Evolutionary conservation across 2,888 invertebrate species (phyloP).

Genomic region (Mesodorylaimus sp.): DNA sequence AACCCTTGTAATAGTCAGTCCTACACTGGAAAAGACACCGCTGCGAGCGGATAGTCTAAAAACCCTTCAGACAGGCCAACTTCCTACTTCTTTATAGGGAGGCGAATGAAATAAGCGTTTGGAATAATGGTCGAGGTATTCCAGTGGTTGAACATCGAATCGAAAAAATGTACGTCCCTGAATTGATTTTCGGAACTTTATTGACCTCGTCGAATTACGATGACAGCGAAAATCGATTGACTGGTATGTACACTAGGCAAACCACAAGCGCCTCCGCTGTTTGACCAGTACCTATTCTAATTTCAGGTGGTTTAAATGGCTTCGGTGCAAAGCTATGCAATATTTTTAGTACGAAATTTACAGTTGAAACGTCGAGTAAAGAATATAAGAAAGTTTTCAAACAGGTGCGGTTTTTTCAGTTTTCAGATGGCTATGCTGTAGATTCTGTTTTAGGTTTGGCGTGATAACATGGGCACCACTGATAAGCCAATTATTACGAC

Average conservation of each 20-base stretch:
- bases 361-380: slow-evolving; percentile 73
- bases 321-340: slow-evolving; percentile 98
- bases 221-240: slow-evolving; percentile 84
- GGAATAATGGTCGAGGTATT: slow-evolving; percentile 93
- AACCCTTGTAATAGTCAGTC: no score
- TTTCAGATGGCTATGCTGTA: not conserved
- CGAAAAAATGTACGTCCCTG: slow-evolving; percentile 96
- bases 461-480: slow-evolving; percentile 78
- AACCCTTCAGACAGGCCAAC: no score
- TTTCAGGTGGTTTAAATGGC: slow-evolving; percentile 66
- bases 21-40: no score
- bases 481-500: slow-evolving; percentile 55
- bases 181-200: slow-evolving; percentile 96
- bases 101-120: slow-evolving; percentile 69
- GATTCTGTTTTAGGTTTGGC: slow-evolving; percentile 68
- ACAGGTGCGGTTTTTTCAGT: slow-evolving; percentile 44
- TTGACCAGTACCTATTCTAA: no score
- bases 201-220: slow-evolving; percentile 97
- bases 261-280: no score
- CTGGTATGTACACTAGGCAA: slow-evolving; percentile 38
- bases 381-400: slow-evolving; percentile 70
- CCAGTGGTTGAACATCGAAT: slow-evolving; percentile 91
- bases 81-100: slow-evolving; percentile 40
- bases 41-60: no score
- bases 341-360: slow-evolving; percentile 88